These are phyloP conservation scores for Cyclura pinguis DNA, from an alignment of 2,797 vertebrate genomes.

Conservation along the genomic window DNA sequence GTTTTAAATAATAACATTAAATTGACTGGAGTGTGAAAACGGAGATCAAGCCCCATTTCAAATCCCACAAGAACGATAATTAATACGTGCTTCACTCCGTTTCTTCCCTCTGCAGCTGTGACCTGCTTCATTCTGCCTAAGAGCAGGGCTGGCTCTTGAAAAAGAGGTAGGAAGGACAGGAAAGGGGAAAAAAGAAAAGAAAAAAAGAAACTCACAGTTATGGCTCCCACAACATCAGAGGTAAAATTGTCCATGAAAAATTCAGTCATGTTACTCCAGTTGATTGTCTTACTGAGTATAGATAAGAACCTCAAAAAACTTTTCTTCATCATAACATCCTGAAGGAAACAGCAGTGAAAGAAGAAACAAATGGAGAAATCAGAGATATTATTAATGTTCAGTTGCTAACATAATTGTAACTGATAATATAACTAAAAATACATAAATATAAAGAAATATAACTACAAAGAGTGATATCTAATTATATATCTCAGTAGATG, in stretches of 20 bases:
- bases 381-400: neutral
- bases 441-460: too few species aligned
- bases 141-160: neutral
- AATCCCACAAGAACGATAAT: too few species aligned
- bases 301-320: conserved; percentile 67
- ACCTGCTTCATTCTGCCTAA: too few species aligned
- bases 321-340: conserved; percentile 65
- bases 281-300: conserved; percentile 63
- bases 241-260: conserved; percentile 61
- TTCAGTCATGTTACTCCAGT: conserved; percentile 53
- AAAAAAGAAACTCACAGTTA: conserved; percentile 21
- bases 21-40: too few species aligned
- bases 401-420: too few species aligned
- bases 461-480: neutral
- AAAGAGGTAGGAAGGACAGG: neutral
- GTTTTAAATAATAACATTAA: too few species aligned
- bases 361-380: neutral
- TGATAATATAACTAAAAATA: neutral
- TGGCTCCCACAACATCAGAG: conserved; percentile 50
- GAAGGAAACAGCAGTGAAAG: conserved; percentile 20
- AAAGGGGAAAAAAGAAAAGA: neutral
- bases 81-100: too few species aligned
- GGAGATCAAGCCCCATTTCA: too few species aligned
- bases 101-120: too few species aligned
- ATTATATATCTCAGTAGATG: neutral